Conservation (phyloP, 2,113 vertebrate species). For the Syngnathus typhle region DNA sequence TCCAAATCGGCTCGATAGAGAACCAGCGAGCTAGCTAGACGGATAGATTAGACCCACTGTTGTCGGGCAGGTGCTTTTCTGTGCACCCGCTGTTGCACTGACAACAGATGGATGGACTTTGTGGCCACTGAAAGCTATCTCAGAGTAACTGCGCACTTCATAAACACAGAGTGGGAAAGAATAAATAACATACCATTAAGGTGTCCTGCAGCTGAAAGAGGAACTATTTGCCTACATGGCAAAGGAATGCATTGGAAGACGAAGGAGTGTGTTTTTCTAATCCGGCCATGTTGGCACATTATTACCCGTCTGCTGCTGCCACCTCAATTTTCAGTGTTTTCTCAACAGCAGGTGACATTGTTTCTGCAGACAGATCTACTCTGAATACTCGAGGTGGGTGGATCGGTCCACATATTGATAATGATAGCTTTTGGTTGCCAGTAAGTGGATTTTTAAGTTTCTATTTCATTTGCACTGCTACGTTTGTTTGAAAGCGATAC, state of each 20-base stretch:
- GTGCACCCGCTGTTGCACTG: no score
- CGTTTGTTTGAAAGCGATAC: no score
- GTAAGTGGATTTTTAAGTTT: no score
- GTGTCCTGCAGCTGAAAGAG: background rate
- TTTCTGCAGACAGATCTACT: background rate
- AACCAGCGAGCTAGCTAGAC: no score
- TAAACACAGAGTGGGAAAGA: background rate
- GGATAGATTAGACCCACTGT: no score
- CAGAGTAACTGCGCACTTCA: background rate
- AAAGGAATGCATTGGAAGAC: background rate
- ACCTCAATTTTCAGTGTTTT: background rate
- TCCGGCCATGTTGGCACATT: background rate
- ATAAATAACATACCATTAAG: background rate
- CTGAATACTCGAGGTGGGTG: background rate
- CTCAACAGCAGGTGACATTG: background rate
- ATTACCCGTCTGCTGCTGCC: background rate
- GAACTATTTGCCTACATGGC: background rate
- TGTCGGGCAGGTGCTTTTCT: no score
- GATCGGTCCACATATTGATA: no score
- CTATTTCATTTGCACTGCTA: no score
- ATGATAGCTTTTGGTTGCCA: no score
- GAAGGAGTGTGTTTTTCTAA: background rate
- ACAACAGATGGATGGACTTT: background rate
- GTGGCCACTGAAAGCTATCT: background rate
- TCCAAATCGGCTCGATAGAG: no score